Evolutionary conservation across 35 echinoderm and acorn worm genomes (phyloP).

Genomic region (Ophiothrix spiculata): DNA sequence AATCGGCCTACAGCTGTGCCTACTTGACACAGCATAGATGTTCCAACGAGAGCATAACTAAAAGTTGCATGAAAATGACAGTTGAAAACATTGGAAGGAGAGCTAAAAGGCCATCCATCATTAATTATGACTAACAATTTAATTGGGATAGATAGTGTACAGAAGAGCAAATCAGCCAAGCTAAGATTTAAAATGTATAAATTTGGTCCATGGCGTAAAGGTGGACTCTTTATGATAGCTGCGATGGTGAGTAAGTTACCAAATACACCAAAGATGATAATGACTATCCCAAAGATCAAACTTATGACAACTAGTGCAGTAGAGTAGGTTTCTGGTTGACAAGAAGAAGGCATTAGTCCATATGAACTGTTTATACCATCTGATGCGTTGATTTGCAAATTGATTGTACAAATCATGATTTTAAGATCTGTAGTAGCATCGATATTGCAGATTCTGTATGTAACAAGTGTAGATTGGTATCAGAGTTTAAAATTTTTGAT

Average conservation of each 20-base stretch:
- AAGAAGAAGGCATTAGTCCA: no score
- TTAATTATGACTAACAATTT: not conserved
- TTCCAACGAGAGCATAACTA: not conserved
- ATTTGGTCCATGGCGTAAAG: slow-evolving; percentile 12
- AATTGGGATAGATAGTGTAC: slow-evolving; percentile 25
- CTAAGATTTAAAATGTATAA: slow-evolving; percentile 36
- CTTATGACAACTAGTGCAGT: not conserved
- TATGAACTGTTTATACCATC: no score
- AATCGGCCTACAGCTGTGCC: slow-evolving; percentile 19
- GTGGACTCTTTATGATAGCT: slow-evolving; percentile 14
- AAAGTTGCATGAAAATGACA: not conserved
- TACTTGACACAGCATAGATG: slow-evolving; percentile 27
- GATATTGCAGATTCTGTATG: no score
- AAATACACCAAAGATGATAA: slow-evolving; percentile 14
- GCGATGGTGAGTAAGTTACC: slow-evolving; percentile 45
- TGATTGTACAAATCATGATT: no score
- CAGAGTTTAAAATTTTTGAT: no score
- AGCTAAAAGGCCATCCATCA: slow-evolving; percentile 26
- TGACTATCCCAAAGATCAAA: slow-evolving; percentile 32
- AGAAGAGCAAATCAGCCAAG: slow-evolving; percentile 42
- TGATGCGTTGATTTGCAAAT: no score
- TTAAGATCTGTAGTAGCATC: no score
- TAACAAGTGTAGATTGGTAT: no score
- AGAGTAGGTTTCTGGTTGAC: no score
- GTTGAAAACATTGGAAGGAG: slow-evolving; percentile 1